Evolutionary conservation across 2,888 invertebrate species (phyloP), one percentile per base, ranked within the genome.

Genomic region (Germaria angustata): DNA sequence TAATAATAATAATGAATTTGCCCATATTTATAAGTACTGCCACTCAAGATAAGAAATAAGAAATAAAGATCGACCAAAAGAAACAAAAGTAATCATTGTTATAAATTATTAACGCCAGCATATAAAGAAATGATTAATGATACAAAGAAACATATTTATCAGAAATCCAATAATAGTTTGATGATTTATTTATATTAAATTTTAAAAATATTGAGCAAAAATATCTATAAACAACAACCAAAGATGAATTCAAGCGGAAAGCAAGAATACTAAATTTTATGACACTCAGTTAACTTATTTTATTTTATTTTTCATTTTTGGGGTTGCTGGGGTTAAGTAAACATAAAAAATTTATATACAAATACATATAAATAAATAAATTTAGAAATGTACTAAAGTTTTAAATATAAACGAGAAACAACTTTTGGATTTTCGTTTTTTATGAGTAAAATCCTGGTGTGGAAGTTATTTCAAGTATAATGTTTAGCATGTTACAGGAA

Each of bases 101-200:
- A n/a, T n/a, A n/a, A n/a, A n/a, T n/a, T n/a, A n/a, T n/a, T n/a
- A n/a, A n/a, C n/a, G n/a, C n/a, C n/a, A n/a, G n/a, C n/a, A n/a
- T n/a, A n/a, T n/a, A 20, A 55, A 0, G 53, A 6, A 39, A 39
- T 44, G 32, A 71, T 28, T 22, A 15, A 44, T 22, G 6, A 17
- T 7, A 3, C n/a, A n/a, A 44, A 34, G 7, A 69, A 44, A 69
- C 9, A 36, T 13, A 53, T 61, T 51, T 51, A 13, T 28, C 8
- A 24, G 17, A 41, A 49, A 41, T 57, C 39, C 51, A 46, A 49
- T 51, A 46, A 41, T 0, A 49, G 41, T 65, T 71, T 78, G 24
- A n/a, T n/a, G n/a, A n/a, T n/a, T n/a, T n/a, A 63, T 77, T 63
- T 78, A 78, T 65, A 22, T 57, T n/a, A n/a, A 59, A 65, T 41